A percentile compares a stretch with the other conserved stretches of the same genome.
Conservation (phyloP, 2,888 invertebrate genomes). For the Drosophila neonasuta region DNA sequence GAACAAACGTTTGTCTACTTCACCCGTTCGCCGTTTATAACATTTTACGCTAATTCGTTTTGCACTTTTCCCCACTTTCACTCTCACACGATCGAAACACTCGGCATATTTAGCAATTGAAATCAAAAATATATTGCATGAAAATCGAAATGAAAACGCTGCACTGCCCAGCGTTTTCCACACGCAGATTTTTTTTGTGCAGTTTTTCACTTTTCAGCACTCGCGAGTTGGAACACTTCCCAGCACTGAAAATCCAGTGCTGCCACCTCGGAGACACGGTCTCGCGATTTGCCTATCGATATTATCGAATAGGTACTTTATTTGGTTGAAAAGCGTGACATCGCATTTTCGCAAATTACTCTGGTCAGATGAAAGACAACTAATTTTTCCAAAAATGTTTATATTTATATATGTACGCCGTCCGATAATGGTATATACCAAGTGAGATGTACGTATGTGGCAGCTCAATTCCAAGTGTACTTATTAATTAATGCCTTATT, state of each 20-base stretch:
- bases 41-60: slow-evolving; percentile 35
- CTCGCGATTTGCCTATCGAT: not conserved
- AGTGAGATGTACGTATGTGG: no score
- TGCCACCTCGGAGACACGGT: slow-evolving; percentile 23
- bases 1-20: slow-evolving; percentile 64
- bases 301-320: not conserved
- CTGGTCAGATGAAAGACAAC: no score
- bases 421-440: no score
- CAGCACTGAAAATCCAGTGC: slow-evolving; percentile 38
- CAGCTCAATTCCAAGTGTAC: no score
- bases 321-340: no score
- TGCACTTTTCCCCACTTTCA: slow-evolving; percentile 11
- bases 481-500: no score
- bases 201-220: slow-evolving; percentile 44
- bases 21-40: slow-evolving; percentile 36
- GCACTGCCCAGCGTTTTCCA: slow-evolving; percentile 57
- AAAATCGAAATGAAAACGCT: slow-evolving; percentile 51
- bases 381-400: no score
- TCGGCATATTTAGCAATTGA: slow-evolving; percentile 16
- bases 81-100: slow-evolving; percentile 22
- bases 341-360: no score
- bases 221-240: slow-evolving; percentile 19
- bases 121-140: slow-evolving; percentile 24
- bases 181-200: slow-evolving; percentile 51
- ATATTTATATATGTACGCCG: no score